Conservation (phyloP, 2,888 invertebrate genomes). For the Dasypogon diadema region DNA sequence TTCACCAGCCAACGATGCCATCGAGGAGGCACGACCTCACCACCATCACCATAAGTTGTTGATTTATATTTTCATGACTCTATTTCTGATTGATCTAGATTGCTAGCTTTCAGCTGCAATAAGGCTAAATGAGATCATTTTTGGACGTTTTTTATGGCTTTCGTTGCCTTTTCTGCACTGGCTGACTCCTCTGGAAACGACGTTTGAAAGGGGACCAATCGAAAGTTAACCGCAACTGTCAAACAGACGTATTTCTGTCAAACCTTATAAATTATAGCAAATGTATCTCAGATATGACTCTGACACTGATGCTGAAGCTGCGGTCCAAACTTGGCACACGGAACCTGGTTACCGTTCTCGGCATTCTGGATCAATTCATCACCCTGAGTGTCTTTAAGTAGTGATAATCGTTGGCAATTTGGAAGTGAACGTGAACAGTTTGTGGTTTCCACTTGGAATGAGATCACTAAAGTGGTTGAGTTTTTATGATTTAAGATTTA, state of each 20-base stretch:
- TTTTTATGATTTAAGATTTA: not conserved
- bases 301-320: conserved; percentile 10
- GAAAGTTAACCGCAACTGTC: conserved; percentile 32
- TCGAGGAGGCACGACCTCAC: conserved; percentile 29
- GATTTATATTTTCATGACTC: conserved; percentile 49
- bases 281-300: conserved; percentile 29
- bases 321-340: not conserved
- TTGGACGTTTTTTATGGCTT: conserved; percentile 15
- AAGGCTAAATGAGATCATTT: conserved; percentile 43
- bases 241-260: conserved; percentile 6
- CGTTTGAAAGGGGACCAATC: conserved; percentile 11
- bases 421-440: conserved; percentile 1
- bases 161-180: not conserved
- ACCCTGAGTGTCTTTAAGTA: not conserved
- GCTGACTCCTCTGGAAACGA: not conserved
- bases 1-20: not conserved
- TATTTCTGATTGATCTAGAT: conserved; percentile 46
- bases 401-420: not conserved
- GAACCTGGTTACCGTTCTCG: conserved; percentile 21
- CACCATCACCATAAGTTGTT: conserved; percentile 21
- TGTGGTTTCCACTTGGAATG: conserved; percentile 9
- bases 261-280: conserved; percentile 24
- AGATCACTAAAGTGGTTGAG: conserved; percentile 7
- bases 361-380: conserved; percentile 29
- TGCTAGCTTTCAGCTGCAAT: conserved; percentile 35